Conservation (phyloP, 2,797 vertebrate species). For the Amazona ochrocephala region DNA sequence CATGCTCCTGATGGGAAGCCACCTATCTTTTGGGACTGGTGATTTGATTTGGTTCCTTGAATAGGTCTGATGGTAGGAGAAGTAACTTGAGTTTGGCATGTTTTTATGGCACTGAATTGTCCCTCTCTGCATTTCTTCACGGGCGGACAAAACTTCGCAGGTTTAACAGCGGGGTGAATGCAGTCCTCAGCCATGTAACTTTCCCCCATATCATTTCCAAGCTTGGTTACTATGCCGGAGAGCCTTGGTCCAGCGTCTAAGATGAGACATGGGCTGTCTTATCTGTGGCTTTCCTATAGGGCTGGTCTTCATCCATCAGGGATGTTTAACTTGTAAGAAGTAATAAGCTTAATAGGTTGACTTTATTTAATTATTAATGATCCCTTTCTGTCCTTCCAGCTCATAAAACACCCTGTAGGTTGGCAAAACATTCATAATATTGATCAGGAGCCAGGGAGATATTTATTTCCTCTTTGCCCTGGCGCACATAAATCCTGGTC, state of each 20-base stretch:
- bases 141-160: not conserved
- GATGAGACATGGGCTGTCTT: not conserved
- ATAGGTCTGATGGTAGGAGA: not conserved
- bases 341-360: constrained; percentile 83
- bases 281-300: not conserved
- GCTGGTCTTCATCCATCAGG: not conserved
- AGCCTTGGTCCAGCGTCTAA: not conserved
- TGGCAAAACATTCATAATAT: constrained; percentile 82
- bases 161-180: accelerated
- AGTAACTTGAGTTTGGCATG: not conserved
- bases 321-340: constrained; percentile 40
- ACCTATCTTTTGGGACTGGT: not conserved
- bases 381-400: constrained; percentile 71
- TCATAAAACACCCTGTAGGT: constrained; percentile 81
- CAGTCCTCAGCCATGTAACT: not conserved
- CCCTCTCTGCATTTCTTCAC: not conserved
- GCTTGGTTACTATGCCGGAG: not conserved
- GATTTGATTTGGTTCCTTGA: not conserved
- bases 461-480: constrained; percentile 79
- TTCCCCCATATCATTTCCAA: not conserved
- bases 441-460: constrained; percentile 77
- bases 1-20: not conserved
- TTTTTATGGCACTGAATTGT: not conserved
- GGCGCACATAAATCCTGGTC: constrained; percentile 67
- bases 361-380: constrained; percentile 83